These are phyloP conservation scores for Mixornis gularis DNA, from an alignment of 2,113 vertebrate species.

Conservation along the genomic window DNA sequence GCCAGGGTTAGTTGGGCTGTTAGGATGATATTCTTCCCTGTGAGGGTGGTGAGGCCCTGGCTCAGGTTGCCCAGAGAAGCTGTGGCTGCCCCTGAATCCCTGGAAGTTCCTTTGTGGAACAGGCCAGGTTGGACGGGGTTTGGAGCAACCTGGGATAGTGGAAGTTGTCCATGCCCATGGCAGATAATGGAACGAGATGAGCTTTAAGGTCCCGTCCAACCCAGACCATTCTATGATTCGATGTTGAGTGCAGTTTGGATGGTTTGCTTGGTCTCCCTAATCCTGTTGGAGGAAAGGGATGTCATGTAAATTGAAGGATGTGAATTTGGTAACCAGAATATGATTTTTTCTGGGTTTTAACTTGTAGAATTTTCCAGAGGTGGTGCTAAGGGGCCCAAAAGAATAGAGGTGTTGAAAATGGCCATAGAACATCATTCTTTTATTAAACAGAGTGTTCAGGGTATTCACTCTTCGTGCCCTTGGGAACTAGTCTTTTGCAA, in stretches of 20 bases:
- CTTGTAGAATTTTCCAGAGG: neutral
- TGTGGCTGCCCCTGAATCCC: neutral
- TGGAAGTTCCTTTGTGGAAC: too few relatives aligned
- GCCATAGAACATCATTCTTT: neutral
- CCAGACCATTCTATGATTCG: neutral
- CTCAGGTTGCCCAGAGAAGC: neutral
- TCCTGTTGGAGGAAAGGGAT: neutral
- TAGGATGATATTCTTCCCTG: neutral
- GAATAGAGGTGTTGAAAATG: neutral
- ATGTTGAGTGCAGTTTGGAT: neutral
- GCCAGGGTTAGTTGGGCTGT: neutral
- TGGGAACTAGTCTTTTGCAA: neutral
- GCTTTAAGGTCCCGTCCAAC: neutral
- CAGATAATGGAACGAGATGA: neutral
- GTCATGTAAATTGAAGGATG: neutral
- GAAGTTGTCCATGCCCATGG: neutral
- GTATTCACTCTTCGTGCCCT: neutral
- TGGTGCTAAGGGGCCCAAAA: neutral
- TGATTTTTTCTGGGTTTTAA: neutral
- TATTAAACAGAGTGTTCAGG: neutral
- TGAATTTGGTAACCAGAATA: neutral
- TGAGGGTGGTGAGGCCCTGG: neutral
- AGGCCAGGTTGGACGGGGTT: neutral
- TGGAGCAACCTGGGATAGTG: accelerated
- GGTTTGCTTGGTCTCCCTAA: neutral